phyloP scores from a whole-genome alignment of 2,113 vertebrate genomes.

The Saguinus imperator region DNA sequence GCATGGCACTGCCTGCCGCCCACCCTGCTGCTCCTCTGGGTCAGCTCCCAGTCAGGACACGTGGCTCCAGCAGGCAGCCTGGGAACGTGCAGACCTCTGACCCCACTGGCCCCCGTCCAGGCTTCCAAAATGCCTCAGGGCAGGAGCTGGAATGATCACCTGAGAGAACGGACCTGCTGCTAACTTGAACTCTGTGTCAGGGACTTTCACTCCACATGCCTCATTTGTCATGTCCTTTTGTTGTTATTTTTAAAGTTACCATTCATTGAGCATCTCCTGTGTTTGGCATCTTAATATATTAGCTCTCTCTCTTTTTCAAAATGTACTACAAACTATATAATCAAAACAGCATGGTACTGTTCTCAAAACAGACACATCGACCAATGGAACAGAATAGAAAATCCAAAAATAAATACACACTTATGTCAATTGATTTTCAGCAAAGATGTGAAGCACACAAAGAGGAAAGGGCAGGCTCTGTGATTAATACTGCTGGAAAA shows the following conservation, averaged over 20 bases:
- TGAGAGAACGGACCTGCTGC: background rate
- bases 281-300: background rate
- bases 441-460: background rate
- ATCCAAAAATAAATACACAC: background rate
- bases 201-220: background rate
- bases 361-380: background rate
- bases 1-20: background rate
- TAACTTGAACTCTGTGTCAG: background rate
- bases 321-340: background rate
- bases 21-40: background rate
- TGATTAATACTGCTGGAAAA: background rate
- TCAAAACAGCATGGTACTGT: background rate
- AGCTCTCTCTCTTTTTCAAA: background rate
- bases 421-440: background rate
- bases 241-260: background rate
- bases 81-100: background rate
- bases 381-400: background rate
- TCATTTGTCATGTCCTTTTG: background rate
- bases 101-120: background rate
- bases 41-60: background rate
- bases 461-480: background rate
- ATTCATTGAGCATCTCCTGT: background rate
- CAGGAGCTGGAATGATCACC: too few relatives aligned
- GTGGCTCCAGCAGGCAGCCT: background rate
- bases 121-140: background rate